A percentile compares a stretch with the other conserved stretches of the same genome.
Evolutionary conservation across 1,140 invertebrate species (phyloP).

Genomic region (Panagrolaimus sp.): DNA sequence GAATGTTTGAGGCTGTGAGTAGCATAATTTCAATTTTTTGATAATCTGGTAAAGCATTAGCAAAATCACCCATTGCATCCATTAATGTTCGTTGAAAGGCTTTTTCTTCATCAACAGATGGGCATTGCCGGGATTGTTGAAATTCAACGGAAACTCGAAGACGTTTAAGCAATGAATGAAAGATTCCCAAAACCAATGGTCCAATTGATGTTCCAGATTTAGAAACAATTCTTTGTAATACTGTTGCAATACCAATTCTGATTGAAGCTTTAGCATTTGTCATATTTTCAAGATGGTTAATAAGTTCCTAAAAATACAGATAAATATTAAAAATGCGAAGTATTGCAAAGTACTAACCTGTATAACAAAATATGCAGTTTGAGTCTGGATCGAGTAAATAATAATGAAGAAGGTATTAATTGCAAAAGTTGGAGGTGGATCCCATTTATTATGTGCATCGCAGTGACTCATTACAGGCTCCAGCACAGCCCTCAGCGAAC

Average conservation of each 20-base stretch:
- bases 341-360: slow-evolving; percentile 66
- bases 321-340: too few relatives aligned
- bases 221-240: slow-evolving; percentile 87
- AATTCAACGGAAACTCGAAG: slow-evolving; percentile 76
- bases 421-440: slow-evolving; percentile 79
- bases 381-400: slow-evolving; percentile 94
- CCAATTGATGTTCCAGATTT: slow-evolving; percentile 74
- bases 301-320: slow-evolving; percentile 49
- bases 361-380: slow-evolving; percentile 93
- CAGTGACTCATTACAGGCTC: slow-evolving; percentile 68
- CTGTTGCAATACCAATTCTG: slow-evolving; percentile 84
- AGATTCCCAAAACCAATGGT: slow-evolving; percentile 94
- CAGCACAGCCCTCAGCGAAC: slow-evolving; percentile 47
- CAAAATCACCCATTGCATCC: slow-evolving; percentile 92
- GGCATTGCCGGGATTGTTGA: slow-evolving; percentile 57
- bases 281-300: slow-evolving; percentile 63
- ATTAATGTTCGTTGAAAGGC: slow-evolving; percentile 83
- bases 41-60: slow-evolving; percentile 94
- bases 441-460: slow-evolving; percentile 87
- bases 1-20: slow-evolving; percentile 92
- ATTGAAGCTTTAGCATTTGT: slow-evolving; percentile 74
- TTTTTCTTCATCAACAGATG: slow-evolving; percentile 60
- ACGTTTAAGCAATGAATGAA: slow-evolving; percentile 87
- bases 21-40: slow-evolving; percentile 99
- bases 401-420: slow-evolving; percentile 92